Evolutionary conservation across 1,140 invertebrate genomes (phyloP).

Genomic region (Drosophila bocqueti): DNA sequence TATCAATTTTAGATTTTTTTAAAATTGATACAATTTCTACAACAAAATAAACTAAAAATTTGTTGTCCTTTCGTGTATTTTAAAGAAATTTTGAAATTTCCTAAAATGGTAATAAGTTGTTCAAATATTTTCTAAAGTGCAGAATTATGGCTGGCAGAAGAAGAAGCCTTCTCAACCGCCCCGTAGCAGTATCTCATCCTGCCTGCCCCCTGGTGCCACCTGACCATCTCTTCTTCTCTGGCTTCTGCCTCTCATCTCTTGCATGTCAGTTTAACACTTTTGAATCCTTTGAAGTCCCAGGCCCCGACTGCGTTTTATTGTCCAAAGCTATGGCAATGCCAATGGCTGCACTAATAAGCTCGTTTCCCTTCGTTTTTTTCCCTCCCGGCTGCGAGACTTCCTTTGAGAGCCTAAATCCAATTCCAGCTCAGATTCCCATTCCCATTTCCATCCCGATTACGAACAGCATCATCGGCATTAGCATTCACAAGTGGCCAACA

Average conservation of each 20-base stretch:
- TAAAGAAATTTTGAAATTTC: background rate
- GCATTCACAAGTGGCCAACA: conserved; percentile 78
- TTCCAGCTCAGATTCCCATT: conserved; percentile 15
- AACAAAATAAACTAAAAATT: background rate
- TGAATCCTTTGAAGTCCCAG: conserved; percentile 73
- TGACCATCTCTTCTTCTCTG: conserved; percentile 1
- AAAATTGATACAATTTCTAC: background rate
- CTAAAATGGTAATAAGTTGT: background rate
- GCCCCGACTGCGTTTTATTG: conserved; percentile 61
- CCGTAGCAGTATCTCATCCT: background rate
- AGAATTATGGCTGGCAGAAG: conserved; percentile 39
- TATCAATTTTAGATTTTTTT: background rate
- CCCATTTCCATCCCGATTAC: conserved; percentile 12
- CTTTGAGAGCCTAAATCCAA: conserved; percentile 1
- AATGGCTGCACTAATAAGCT: conserved; percentile 78
- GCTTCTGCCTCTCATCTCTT: conserved; percentile 56
- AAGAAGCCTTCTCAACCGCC: background rate
- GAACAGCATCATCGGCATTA: conserved; percentile 53
- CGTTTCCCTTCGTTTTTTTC: conserved; percentile 29
- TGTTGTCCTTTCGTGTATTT: too few species aligned
- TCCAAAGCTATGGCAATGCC: conserved; percentile 77
- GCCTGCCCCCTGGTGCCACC: conserved; percentile 4
- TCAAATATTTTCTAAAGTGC: conserved; percentile 15
- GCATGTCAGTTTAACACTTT: conserved; percentile 83
- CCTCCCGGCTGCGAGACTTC: conserved; percentile 2